Evolutionary conservation across 2,888 invertebrate species (phyloP).

Genomic region (Ennomos erosarius): DNA sequence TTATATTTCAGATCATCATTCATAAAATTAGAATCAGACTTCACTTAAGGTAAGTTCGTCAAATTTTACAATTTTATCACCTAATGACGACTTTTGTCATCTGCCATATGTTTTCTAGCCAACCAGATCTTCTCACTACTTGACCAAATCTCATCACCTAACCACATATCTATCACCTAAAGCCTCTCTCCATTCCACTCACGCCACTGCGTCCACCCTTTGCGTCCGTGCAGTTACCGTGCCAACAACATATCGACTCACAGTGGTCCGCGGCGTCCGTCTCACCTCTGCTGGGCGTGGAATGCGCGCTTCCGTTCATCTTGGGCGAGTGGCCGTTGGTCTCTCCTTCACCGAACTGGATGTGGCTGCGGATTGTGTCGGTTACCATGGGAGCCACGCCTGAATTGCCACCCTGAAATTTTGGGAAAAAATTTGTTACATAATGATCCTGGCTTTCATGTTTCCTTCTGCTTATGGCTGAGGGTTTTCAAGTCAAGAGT

Average conservation of each 20-base stretch:
- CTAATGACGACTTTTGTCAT: too few species aligned
- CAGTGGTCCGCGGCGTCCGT: conserved; percentile 75
- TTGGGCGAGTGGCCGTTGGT: conserved; percentile 69
- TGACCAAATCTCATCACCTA: too few species aligned
- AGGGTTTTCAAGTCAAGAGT: too few species aligned
- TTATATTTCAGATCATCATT: too few species aligned
- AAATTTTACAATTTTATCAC: too few species aligned
- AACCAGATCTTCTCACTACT: too few species aligned
- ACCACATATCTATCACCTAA: too few species aligned
- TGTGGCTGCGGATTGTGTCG: conserved; percentile 86
- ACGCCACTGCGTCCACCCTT: conserved; percentile 32
- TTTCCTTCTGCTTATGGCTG: too few species aligned
- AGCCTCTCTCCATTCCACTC: conserved; percentile 27
- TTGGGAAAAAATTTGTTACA: conserved; percentile 1
- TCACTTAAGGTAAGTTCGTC: too few species aligned
- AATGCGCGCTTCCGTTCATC: conserved; percentile 71
- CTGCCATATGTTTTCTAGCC: too few species aligned
- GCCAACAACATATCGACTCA: conserved; percentile 78
- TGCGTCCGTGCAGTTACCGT: conserved; percentile 64
- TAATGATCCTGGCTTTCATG: too few species aligned
- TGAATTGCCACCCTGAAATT: conserved; percentile 73
- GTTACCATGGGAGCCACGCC: conserved; percentile 83
- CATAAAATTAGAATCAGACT: too few species aligned
- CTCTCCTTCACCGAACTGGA: conserved; percentile 80
- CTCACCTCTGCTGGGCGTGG: conserved; percentile 83